Evolutionary conservation across 2,797 vertebrate species (phyloP).

Genomic region (Chanos chanos): DNA sequence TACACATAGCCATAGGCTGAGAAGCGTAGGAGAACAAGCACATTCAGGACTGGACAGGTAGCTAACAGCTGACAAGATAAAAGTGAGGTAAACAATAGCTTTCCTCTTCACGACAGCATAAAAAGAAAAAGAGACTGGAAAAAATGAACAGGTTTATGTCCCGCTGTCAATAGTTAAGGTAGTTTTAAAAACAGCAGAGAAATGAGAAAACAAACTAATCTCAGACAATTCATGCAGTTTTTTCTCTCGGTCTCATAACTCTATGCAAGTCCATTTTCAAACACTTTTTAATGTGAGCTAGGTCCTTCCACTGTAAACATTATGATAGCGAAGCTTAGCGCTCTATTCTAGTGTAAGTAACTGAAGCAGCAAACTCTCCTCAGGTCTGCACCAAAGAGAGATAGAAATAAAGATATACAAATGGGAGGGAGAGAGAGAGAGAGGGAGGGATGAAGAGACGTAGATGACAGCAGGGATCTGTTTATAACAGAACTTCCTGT

Average conservation of each 20-base stretch:
- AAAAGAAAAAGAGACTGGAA: neutral
- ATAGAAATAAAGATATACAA: too few species aligned
- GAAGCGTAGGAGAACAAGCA: constrained; percentile 50
- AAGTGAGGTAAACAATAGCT: constrained; percentile 27
- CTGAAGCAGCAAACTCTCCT: constrained; percentile 60
- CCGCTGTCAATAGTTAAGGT: neutral
- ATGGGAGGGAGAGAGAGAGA: neutral
- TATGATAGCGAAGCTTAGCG: constrained; percentile 52
- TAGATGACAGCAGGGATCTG: too few species aligned
- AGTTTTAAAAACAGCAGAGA: neutral
- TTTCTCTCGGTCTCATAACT: too few species aligned
- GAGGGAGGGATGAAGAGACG: neutral
- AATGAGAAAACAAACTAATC: neutral
- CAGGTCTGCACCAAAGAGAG: constrained; percentile 1
- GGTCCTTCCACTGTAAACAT: constrained; percentile 70
- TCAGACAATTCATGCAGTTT: constrained; percentile 2
- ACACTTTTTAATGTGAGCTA: too few species aligned
- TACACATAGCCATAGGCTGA: constrained; percentile 63
- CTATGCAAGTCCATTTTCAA: too few species aligned
- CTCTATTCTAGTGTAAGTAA: constrained; percentile 42
- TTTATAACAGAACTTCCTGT: too few species aligned
- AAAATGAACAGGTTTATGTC: too few species aligned
- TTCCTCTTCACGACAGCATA: neutral
- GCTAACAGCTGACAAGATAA: constrained; percentile 12
- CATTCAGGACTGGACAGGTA: constrained; percentile 50